Percentiles rank a stretch among this genome's conserved stretches.
These are phyloP conservation scores for Hylyphantes graminicola DNA, from an alignment of 1,140 invertebrate species.

Conservation along the genomic window DNA sequence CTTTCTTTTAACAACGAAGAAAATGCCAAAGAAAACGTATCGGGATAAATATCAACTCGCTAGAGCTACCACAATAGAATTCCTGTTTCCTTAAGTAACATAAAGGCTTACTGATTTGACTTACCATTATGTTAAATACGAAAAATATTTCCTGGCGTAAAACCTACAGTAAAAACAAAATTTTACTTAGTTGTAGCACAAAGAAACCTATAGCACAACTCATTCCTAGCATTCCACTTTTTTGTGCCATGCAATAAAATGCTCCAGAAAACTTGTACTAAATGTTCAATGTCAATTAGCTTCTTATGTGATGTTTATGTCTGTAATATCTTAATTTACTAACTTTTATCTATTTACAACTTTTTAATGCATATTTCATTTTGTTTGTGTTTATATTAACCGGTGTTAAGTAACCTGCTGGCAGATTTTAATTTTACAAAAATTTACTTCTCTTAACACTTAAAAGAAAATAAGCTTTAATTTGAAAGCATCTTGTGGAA, in stretches of 20 bases:
- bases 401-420: background rate
- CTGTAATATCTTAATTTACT: constrained; percentile 5
- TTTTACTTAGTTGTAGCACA: background rate
- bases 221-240: background rate
- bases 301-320: background rate
- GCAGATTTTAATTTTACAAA: constrained; percentile 23
- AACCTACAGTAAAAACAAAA: constrained; percentile 15
- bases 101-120: background rate
- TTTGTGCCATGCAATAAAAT: constrained; percentile 1
- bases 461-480: background rate
- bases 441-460: background rate
- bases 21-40: constrained; percentile 45
- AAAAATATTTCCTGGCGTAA: constrained; percentile 13
- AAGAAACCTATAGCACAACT: constrained; percentile 1
- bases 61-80: background rate
- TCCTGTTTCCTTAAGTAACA: background rate
- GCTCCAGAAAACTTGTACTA: background rate
- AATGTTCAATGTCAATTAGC: no score
- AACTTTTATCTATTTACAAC: background rate
- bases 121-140: background rate
- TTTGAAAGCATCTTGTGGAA: constrained; percentile 6
- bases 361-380: constrained; percentile 24
- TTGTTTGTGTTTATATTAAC: constrained; percentile 11
- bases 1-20: constrained; percentile 38
- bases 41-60: constrained; percentile 21